Evolutionary conservation across 2,888 invertebrate genomes (phyloP).

Genomic region (Sarcophaga caerulescens): DNA sequence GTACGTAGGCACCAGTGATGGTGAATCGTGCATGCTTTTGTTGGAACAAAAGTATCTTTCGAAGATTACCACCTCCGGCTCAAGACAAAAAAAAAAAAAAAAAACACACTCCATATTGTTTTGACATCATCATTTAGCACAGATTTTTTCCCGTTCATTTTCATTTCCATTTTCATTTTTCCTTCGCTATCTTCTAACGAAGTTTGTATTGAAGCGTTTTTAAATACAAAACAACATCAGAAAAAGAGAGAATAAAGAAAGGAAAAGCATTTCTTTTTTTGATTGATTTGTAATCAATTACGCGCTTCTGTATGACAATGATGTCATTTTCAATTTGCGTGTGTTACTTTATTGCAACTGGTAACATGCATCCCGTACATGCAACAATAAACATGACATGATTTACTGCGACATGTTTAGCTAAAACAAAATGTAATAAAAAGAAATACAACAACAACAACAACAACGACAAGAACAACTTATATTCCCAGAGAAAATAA

Average conservation of each 20-base stretch:
- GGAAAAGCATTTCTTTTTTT: background rate
- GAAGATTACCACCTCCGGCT: too few species aligned
- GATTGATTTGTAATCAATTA: conserved; percentile 72
- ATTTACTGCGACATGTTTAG: conserved; percentile 39
- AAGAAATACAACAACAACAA: background rate
- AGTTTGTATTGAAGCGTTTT: too few species aligned
- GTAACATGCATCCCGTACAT: conserved; percentile 1
- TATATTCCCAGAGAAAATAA: background rate
- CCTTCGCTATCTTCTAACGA: background rate
- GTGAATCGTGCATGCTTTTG: too few species aligned
- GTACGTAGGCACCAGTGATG: too few species aligned
- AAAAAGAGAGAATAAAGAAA: background rate
- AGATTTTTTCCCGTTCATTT: background rate
- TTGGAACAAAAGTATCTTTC: too few species aligned
- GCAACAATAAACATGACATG: conserved; percentile 47
- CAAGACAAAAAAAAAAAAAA: too few species aligned
- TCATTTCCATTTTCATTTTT: conserved; percentile 31
- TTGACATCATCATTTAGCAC: conserved; percentile 54
- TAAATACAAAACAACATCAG: too few species aligned
- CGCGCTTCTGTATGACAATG: conserved; percentile 63
- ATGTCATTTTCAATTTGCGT: conserved; percentile 50
- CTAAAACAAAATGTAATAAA: background rate
- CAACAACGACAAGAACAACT: background rate
- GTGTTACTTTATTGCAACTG: conserved; percentile 42
- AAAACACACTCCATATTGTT: background rate